These are phyloP conservation scores for Phalacrocorax pelagicus DNA, from an alignment of 2,113 vertebrate species.

Conservation along the genomic window DNA sequence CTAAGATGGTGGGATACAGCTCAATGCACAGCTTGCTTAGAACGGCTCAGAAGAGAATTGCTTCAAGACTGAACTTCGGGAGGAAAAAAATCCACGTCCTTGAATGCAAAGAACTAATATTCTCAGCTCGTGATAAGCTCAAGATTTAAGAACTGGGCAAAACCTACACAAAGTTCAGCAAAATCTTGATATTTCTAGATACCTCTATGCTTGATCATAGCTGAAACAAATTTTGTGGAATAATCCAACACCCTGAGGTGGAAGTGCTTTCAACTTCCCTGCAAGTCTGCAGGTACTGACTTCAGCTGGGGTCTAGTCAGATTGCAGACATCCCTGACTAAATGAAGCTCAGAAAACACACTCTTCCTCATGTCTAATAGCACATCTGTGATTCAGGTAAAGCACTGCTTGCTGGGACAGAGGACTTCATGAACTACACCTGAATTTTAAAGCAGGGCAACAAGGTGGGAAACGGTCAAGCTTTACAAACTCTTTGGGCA, in stretches of 20 bases:
- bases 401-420: not conserved
- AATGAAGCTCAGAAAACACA: not conserved
- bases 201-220: not conserved
- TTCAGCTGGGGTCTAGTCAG: not conserved
- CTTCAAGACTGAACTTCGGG: not conserved
- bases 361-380: not conserved
- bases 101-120: not conserved
- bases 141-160: not conserved
- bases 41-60: not conserved
- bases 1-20: not conserved
- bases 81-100: fast-evolving
- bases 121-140: not conserved
- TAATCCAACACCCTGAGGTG: not conserved
- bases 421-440: not conserved
- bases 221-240: not conserved
- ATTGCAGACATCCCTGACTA: not conserved
- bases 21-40: not conserved
- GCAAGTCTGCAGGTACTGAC: not conserved
- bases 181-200: not conserved
- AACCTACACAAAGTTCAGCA: not conserved
- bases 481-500: not conserved
- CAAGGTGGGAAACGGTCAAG: not conserved
- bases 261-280: not conserved
- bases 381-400: not conserved
- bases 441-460: not conserved